Conservation (phyloP, 23 tunicate species). For the Trididemnum nubilum region DNA sequence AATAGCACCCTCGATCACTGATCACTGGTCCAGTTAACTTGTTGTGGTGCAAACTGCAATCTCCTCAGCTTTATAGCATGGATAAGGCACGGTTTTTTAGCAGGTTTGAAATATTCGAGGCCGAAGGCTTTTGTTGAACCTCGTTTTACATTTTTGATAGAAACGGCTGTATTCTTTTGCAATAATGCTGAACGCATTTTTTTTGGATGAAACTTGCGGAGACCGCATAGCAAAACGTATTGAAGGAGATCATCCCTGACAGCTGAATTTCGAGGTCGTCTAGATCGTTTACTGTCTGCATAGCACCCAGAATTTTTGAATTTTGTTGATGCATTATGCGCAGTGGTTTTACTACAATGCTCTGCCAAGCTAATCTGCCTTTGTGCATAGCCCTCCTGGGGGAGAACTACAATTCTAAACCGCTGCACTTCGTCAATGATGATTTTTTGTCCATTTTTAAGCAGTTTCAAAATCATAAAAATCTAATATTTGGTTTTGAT, state of each 20-base stretch:
- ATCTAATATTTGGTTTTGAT: background rate
- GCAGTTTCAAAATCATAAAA: slow-evolving; percentile 1
- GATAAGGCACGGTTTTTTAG: too few species aligned
- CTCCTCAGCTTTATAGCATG: too few species aligned
- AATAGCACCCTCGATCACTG: too few species aligned
- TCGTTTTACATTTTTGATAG: slow-evolving; percentile 7
- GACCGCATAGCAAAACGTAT: slow-evolving; percentile 11
- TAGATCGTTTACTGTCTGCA: slow-evolving; percentile 16
- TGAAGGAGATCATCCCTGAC: slow-evolving; percentile 1
- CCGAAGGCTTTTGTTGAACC: too few species aligned
- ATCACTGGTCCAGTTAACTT: too few species aligned
- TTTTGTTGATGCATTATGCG: slow-evolving; percentile 5
- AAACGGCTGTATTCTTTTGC: background rate
- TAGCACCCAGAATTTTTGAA: slow-evolving; percentile 9
- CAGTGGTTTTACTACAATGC: too few species aligned
- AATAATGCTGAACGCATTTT: background rate
- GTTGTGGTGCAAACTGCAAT: too few species aligned
- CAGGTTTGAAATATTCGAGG: too few species aligned
- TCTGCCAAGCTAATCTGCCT: too few species aligned
- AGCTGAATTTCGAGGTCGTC: background rate
- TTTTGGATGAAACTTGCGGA: slow-evolving; percentile 11
- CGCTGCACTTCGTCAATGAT: slow-evolving; percentile 15
- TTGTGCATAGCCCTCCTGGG: too few species aligned
- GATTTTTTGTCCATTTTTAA: slow-evolving; percentile 16
- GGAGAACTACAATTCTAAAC: slow-evolving; percentile 13